Conservation (phyloP, 2,113 vertebrate genomes). For the Puffinus mauretanicus region DNA sequence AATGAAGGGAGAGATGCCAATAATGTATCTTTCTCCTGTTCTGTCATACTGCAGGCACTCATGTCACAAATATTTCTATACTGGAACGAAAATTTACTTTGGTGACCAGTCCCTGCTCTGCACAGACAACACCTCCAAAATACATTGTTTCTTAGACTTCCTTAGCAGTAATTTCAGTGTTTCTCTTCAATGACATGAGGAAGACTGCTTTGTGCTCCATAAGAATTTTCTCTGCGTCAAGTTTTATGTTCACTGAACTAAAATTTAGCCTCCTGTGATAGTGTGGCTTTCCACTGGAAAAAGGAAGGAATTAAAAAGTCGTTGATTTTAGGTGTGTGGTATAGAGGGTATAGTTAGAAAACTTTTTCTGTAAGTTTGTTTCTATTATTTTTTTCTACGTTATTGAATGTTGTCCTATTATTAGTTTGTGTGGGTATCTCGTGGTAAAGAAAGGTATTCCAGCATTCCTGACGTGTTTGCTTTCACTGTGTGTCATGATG, state of each 20-base stretch:
- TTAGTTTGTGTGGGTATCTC: background rate
- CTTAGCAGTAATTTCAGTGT: background rate
- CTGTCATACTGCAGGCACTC: background rate
- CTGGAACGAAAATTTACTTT: background rate
- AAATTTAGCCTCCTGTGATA: background rate
- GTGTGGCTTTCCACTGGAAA: background rate
- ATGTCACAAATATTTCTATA: background rate
- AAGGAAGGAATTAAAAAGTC: background rate
- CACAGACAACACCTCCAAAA: background rate
- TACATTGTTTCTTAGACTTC: background rate
- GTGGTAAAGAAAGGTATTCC: background rate
- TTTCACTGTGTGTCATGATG: background rate
- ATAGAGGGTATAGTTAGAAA: background rate
- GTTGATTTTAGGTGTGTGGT: background rate
- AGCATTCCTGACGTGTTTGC: background rate
- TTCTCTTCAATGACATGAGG: background rate
- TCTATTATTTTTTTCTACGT: background rate
- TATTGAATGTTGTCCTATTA: background rate
- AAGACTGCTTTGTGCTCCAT: background rate
- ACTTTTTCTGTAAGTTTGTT: background rate
- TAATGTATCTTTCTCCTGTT: background rate
- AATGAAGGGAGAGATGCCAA: background rate
- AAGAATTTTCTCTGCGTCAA: background rate
- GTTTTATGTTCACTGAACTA: background rate
- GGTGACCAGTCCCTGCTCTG: background rate